Conservation (phyloP, 2,888 invertebrate genomes). For the Penaeus monodon region DNA sequence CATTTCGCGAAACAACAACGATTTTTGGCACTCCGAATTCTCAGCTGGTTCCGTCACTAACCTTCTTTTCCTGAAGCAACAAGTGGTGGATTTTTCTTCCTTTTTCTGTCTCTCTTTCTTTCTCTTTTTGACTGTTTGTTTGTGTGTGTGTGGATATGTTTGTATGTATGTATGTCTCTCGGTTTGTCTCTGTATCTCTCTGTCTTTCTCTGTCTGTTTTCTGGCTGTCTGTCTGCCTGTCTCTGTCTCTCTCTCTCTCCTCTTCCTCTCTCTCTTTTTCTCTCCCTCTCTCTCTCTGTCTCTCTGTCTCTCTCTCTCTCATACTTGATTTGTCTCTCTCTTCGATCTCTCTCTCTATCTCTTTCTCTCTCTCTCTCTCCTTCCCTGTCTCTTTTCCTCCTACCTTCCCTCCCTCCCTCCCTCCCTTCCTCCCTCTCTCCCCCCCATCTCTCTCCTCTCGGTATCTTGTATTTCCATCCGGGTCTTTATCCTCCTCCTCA, state of each 20-base stretch:
- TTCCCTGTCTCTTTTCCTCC: neutral
- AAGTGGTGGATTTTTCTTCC: too few species aligned
- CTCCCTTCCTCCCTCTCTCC: neutral
- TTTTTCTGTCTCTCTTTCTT: too few species aligned
- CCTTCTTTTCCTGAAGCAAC: too few species aligned
- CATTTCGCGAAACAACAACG: too few species aligned
- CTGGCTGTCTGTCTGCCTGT: too few species aligned
- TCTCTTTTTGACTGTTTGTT: too few species aligned
- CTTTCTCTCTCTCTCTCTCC: neutral
- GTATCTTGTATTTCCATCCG: too few species aligned
- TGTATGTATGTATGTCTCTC: too few species aligned
- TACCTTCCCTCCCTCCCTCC: neutral
- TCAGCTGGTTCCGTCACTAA: too few species aligned
- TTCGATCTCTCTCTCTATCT: neutral
- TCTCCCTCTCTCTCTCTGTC: neutral
- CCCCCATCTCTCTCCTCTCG: neutral
- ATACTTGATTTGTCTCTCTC: neutral
- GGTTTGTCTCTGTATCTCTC: neutral
- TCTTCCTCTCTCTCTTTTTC: neutral
- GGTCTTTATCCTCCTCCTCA: neutral
- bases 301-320: neutral
- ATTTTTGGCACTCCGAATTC: too few species aligned
- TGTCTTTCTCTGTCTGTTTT: neutral
- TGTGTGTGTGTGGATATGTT: too few species aligned
- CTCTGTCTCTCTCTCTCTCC: neutral